Percentiles rank a stretch among this genome's conserved stretches.
phyloP scores from a whole-genome alignment of 2,113 vertebrate genomes.

The Syngnathus scovelli region DNA sequence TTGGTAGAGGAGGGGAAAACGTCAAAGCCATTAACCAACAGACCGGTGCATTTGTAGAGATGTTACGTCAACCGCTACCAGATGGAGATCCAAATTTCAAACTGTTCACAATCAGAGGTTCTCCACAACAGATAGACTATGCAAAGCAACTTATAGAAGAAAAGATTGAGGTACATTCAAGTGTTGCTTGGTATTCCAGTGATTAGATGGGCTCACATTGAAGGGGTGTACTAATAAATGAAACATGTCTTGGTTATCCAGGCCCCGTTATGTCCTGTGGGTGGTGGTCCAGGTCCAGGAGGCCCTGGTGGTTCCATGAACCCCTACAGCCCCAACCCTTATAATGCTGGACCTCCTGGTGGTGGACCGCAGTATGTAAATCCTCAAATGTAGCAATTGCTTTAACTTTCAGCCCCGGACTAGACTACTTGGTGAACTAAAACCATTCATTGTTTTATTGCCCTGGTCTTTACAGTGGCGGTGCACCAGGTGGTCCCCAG shows the following conservation, averaged over 20 bases:
- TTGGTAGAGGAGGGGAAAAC: constrained; percentile 86
- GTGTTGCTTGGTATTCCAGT: background rate
- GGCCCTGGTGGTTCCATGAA: constrained; percentile 84
- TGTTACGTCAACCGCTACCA: constrained; percentile 83
- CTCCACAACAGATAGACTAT: constrained; percentile 87
- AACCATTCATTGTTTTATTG: background rate
- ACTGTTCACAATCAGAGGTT: constrained; percentile 83
- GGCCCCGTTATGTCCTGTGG: constrained; percentile 85
- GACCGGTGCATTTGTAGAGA: constrained; percentile 88
- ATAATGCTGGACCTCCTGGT: constrained; percentile 83
- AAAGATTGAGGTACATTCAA: constrained; percentile 81
- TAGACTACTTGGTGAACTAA: background rate
- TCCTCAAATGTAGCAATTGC: background rate
- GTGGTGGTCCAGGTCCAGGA: constrained; percentile 75
- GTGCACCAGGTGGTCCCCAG: constrained; percentile 78
- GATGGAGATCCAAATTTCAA: constrained; percentile 91
- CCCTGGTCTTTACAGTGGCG: constrained; percentile 64
- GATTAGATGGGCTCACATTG: background rate
- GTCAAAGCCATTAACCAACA: constrained; percentile 93
- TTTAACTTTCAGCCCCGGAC: background rate
- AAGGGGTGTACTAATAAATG: background rate
- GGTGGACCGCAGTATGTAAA: constrained; percentile 83
- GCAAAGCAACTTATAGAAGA: constrained; percentile 93
- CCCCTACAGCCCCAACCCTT: constrained; percentile 85
- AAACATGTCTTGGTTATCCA: constrained; percentile 31